Conservation (phyloP, 1,140 invertebrate species). For the Microplitis mediator region DNA sequence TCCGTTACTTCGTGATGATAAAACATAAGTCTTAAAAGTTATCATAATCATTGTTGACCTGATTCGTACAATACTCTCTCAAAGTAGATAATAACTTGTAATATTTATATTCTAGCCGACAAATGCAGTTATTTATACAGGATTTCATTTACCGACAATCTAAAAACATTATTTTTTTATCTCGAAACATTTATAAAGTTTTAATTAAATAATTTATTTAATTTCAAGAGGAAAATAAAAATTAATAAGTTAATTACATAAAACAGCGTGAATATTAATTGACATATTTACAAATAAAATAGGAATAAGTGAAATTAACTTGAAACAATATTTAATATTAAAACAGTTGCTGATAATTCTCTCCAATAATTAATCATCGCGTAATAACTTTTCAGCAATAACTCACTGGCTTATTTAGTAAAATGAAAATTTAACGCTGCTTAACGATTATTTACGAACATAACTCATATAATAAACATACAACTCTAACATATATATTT, state of each 20-base stretch:
- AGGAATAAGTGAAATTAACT: too few species aligned
- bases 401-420: not conserved
- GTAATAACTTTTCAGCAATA: not conserved
- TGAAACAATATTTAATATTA: too few species aligned
- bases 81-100: too few species aligned
- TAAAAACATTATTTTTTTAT: too few species aligned
- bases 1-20: not conserved
- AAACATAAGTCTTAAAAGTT: constrained; percentile 1
- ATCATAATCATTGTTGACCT: constrained; percentile 12
- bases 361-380: not conserved
- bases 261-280: too few species aligned
- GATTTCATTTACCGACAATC: too few species aligned
- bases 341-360: not conserved
- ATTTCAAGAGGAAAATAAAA: too few species aligned
- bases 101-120: not conserved
- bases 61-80: not conserved
- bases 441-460: constrained; percentile 28
- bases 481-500: not conserved
- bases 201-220: too few species aligned
- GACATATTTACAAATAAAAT: too few species aligned
- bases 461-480: not conserved
- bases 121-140: not conserved
- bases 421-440: constrained; percentile 14
- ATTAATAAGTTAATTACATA: too few species aligned
- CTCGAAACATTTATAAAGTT: too few species aligned